A percentile compares a stretch with the other conserved stretches of the same genome.
phyloP scores from a whole-genome alignment of 2,113 vertebrate species.

The Nipponia nippon region DNA sequence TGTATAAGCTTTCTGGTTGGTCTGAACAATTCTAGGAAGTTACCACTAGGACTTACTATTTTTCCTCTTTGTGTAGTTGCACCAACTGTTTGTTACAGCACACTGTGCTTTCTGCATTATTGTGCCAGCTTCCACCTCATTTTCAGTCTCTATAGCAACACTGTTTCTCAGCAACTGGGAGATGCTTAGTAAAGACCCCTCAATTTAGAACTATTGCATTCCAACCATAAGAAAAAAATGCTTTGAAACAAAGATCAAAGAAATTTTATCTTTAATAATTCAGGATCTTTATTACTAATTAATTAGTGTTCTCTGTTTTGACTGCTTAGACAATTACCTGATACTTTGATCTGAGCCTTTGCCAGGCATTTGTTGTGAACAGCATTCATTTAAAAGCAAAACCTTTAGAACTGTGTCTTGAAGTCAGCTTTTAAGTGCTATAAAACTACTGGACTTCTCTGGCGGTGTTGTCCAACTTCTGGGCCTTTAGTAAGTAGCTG shows the following conservation, averaged over 20 bases:
- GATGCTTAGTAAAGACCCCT: neutral
- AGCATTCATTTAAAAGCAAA: neutral
- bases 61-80: neutral
- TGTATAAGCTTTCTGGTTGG: neutral
- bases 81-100: neutral
- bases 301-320: slow-evolving; percentile 53
- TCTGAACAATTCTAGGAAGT: neutral
- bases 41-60: neutral
- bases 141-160: slow-evolving; percentile 40
- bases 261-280: slow-evolving; percentile 72
- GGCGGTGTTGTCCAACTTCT: neutral
- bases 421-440: neutral
- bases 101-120: neutral
- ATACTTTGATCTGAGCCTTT: slow-evolving; percentile 8
- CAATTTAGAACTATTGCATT: slow-evolving; percentile 23
- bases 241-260: slow-evolving; percentile 64
- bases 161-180: slow-evolving; percentile 40
- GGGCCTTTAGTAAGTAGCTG: neutral
- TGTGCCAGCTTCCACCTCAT: neutral
- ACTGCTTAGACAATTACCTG: slow-evolving; percentile 27
- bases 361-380: neutral
- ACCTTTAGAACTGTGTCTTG: neutral
- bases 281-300: slow-evolving; percentile 73
- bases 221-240: neutral
- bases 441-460: neutral